These are phyloP conservation scores for Lepidurus apus DNA, from an alignment of 1,140 invertebrate species.

Conservation along the genomic window DNA sequence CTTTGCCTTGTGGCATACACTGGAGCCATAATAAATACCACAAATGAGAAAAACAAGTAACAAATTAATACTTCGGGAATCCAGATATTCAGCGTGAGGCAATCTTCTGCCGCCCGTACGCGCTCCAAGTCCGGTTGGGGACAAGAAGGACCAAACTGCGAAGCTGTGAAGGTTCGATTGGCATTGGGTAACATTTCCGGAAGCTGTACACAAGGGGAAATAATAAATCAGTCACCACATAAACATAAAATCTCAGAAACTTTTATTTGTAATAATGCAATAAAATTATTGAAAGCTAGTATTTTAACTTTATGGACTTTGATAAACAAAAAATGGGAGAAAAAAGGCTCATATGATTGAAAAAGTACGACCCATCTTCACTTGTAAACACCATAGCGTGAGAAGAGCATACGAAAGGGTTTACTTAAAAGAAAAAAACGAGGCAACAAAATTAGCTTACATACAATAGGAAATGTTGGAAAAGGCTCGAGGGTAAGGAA, in stretches of 20 bases:
- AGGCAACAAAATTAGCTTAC: not conserved
- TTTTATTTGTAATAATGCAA: not conserved
- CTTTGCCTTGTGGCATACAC: not conserved
- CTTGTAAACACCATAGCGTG: not conserved
- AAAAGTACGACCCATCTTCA: not conserved
- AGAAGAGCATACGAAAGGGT: not conserved
- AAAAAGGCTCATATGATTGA: too few species aligned
- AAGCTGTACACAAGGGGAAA: conserved; percentile 41
- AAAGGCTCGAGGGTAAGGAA: not conserved
- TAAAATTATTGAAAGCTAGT: too few species aligned
- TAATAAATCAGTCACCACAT: not conserved
- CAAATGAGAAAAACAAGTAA: conserved; percentile 27
- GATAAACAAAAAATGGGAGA: too few species aligned
- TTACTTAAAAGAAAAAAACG: not conserved
- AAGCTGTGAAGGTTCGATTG: conserved; percentile 48
- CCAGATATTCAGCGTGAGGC: conserved; percentile 54
- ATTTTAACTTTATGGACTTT: too few species aligned
- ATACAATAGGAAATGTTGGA: not conserved
- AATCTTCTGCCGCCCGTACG: conserved; percentile 46
- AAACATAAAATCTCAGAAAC: not conserved
- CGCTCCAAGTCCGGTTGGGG: conserved; percentile 45
- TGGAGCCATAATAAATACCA: not conserved
- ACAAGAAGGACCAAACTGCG: conserved; percentile 49
- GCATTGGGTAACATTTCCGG: conserved; percentile 49
- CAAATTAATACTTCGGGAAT: conserved; percentile 47